Base-by-base conservation (phyloP, 2,888 invertebrate species). In the Drosophila pseudotalamancana region DNA sequence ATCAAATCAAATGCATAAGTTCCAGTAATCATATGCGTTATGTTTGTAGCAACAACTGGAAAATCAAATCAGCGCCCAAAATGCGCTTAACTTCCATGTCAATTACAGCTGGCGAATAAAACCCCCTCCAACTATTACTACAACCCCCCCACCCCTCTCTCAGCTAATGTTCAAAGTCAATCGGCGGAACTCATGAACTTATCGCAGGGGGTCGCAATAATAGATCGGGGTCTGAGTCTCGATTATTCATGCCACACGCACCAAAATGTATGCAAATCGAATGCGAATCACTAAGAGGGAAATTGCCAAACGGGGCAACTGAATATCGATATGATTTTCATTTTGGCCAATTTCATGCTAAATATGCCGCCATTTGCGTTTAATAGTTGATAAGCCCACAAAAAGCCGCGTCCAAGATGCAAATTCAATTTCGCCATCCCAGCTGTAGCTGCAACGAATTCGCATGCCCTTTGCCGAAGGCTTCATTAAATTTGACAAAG, bases 151-250 rank as follows among this genome's bases (percentile, higher is more conserved):
- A 4, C 6, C 16, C 9, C 4, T 4, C 6, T 4, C 43, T 37
- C 37, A 66, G 71, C 82, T 82, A 85, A 82, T 82, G 85, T 82
- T 85, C 85, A 82, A 81, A 81, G 87, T 82, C 81, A 82, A 82
- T 82, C 72, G 87, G 71, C 61, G 50, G 50, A 74, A 50, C 83
- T 81, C 78, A 81, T 81, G 85, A 81, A 82, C 85, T 87, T 72
- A 62, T 64, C 35, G 42, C 54, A 43, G 70, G 67, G 77, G 61
- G 46, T 65, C 62, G 75, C 49, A 57, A 49, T 51, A 69, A 48
- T 50, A 73, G 82, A 64, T 72, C 64, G 31, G 55, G 39, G 68
- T 55, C 14, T 18, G 63, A 35, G 57, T 27, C 61, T 40, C 85
- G 72, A 82, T 82, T 82, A 82, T 82, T 85, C 86, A 82, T 87